Evolutionary conservation across 2,797 vertebrate genomes (phyloP).

Genomic region (Peromyscus nudipes): DNA sequence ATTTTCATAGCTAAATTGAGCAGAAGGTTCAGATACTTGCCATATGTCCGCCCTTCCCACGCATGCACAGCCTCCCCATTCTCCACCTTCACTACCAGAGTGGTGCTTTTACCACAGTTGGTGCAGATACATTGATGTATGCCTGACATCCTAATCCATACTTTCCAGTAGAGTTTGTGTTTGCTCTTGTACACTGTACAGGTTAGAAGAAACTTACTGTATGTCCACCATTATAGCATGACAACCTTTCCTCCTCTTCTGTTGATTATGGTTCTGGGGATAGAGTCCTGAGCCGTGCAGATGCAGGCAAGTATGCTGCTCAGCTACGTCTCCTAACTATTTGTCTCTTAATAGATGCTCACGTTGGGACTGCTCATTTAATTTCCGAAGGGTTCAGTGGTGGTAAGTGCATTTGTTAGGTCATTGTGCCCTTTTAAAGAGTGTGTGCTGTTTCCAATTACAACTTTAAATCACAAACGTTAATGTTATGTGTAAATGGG

Average conservation of each 20-base stretch:
- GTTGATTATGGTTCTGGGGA: neutral
- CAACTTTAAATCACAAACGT: neutral
- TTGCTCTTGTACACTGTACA: neutral
- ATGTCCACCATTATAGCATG: rapidly evolving
- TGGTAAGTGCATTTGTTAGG: neutral
- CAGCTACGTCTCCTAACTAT: neutral
- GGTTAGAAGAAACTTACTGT: neutral
- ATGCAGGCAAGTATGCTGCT: neutral
- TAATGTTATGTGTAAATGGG: neutral
- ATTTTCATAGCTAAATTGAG: neutral
- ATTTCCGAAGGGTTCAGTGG: neutral
- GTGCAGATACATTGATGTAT: neutral
- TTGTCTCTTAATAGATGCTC: neutral
- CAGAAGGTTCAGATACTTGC: neutral
- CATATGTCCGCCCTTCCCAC: too few relatives aligned
- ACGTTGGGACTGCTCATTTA: neutral
- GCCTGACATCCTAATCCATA: neutral
- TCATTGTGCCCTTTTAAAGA: neutral
- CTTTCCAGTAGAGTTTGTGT: neutral
- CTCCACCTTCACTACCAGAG: neutral
- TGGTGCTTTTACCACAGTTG: neutral
- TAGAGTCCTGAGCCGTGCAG: neutral
- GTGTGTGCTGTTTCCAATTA: neutral
- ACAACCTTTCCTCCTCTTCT: neutral
- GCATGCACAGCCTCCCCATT: rapidly evolving